These are phyloP conservation scores for Stomatorhinus ivindoensis DNA, from an alignment of 2,113 vertebrate genomes.

Conservation along the genomic window DNA sequence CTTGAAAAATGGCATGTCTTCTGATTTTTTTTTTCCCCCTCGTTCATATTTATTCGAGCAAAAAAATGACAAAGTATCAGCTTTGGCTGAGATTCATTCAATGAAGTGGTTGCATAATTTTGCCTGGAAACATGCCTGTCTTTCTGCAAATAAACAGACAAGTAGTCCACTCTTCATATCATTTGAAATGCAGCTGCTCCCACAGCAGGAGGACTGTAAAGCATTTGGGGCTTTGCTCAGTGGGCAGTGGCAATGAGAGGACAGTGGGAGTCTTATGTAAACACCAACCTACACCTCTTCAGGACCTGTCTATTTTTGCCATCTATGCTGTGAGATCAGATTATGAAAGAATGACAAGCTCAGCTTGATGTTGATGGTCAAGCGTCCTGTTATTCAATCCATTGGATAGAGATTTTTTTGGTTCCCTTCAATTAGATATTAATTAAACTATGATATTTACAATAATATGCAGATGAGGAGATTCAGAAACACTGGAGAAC, in stretches of 20 bases:
- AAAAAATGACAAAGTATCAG: not conserved
- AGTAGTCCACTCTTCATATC: not conserved
- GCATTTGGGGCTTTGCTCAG: not conserved
- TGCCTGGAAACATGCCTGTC: not conserved
- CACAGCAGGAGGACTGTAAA: not conserved
- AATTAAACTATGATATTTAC: not conserved
- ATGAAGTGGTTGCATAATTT: not conserved
- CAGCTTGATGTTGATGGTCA: not conserved
- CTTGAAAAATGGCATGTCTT: not conserved
- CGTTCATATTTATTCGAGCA: not conserved
- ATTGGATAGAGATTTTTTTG: not conserved
- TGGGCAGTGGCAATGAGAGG: not conserved
- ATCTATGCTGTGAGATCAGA: not conserved
- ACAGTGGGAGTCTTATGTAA: slow-evolving; percentile 15
- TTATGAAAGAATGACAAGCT: slow-evolving; percentile 6
- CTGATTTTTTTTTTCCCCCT: not conserved
- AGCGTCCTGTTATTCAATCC: not conserved
- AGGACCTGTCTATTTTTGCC: slow-evolving; percentile 1
- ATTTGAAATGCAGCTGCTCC: not conserved
- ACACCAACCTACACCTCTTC: slow-evolving; percentile 6
- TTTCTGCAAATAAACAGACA: not conserved
- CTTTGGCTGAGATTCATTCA: not conserved
- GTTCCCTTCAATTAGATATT: not conserved
- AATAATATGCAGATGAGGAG: not conserved
- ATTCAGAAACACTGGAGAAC: not conserved